These are phyloP conservation scores for Ibidorhyncha struthersii DNA, from an alignment of 2,113 vertebrate genomes.

Conservation along the genomic window DNA sequence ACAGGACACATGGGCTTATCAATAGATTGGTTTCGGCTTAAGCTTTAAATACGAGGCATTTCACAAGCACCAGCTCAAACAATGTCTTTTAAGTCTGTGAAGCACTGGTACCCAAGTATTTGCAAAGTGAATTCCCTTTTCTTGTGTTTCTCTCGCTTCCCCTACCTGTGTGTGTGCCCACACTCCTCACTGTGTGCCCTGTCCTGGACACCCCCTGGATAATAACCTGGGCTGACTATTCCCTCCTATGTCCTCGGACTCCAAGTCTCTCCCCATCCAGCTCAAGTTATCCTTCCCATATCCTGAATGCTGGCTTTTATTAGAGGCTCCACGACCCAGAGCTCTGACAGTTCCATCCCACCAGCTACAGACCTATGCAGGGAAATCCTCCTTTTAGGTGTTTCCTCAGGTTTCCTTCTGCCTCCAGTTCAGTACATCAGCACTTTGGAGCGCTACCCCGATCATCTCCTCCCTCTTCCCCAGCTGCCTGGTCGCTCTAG, in stretches of 20 bases:
- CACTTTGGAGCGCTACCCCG: neutral
- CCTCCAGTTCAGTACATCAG: neutral
- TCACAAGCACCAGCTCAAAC: neutral
- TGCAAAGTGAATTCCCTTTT: neutral
- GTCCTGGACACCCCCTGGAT: neutral
- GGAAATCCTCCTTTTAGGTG: neutral
- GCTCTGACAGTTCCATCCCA: neutral
- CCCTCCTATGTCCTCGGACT: rapidly evolving
- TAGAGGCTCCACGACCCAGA: neutral
- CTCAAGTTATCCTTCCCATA: neutral
- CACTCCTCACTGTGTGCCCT: neutral
- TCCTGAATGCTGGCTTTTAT: neutral
- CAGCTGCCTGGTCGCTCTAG: neutral
- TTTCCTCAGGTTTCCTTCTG: neutral
- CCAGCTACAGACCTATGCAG: neutral
- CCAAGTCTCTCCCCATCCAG: neutral
- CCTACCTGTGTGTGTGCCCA: rapidly evolving
- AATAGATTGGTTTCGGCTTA: neutral
- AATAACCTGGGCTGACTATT: neutral
- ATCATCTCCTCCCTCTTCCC: neutral
- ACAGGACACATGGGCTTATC: neutral
- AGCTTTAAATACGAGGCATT: neutral
- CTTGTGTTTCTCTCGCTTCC: no score
- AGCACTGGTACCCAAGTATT: neutral
- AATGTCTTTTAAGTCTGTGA: neutral